Evolutionary conservation across 2,888 invertebrate genomes (phyloP), one percentile per base, ranked within the genome.

Genomic region (Amblyjoppa proteus): DNA sequence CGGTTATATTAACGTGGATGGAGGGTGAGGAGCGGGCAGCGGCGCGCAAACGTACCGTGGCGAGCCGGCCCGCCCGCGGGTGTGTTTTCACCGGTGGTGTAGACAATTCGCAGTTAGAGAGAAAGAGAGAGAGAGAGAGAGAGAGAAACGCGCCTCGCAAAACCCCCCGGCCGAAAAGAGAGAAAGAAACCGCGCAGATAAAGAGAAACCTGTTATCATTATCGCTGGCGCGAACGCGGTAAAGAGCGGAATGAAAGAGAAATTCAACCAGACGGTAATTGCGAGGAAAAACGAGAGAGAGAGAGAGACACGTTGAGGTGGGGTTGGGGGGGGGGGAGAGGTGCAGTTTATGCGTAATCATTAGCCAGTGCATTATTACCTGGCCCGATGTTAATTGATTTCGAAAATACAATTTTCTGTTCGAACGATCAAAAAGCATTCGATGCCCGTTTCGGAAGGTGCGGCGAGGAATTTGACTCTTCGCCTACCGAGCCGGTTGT

Each of bases 341-440:
- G 25, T 41, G 45, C 6, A 38, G 41, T 9, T 69, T 69, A 58
- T 69, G 31, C 38, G 84, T 89, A 88, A 91, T 93, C 91, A 93
- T 93, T 93, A 92, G 90, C 92, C 89, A 88, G 89, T 91, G 90
- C 90, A 93, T 94, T 92, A 93, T 93, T 91, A 93, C 90, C 91
- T 91, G 90, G 87, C 90, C 90, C 90, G 90, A 93, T 92, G 93
- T 92, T 92, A 94, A 93, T 93, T 94, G 91, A 93, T 93, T 92
- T 92, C 89, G 90, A 92, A 92, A 93, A 92, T 91, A 92, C 91
- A 93, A 94, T 94, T 94, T 94, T 94, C 93, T 92, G 92, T 92
- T 87, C 89, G 91, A 93, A 88, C 91, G 93, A 93, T 94, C 94
- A 94, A 93, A 94, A 92, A 91, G 81, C 87, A 84, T 85, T 81